Evolutionary conservation across 1,140 invertebrate genomes (phyloP), one percentile per base, ranked within the genome.

Genomic region (Hypsibius dujardini): DNA sequence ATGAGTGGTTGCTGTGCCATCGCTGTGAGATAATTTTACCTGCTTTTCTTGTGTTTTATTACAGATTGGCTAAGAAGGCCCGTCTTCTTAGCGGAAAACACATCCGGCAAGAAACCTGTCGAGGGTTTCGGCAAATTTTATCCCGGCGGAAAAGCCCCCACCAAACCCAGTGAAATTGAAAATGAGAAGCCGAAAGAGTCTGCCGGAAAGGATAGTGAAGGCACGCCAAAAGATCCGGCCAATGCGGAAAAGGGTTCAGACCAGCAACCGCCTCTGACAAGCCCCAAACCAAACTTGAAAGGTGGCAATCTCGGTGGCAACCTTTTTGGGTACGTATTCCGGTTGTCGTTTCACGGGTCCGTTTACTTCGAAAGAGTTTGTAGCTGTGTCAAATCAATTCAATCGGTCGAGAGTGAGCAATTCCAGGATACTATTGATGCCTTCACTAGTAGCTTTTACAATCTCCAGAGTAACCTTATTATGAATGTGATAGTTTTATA

Each of bases 71-170:
- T 56, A 12, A n/a, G 50, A 56, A 56, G 50, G n/a, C 50, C n/a
- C 7, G 50, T 56, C 50, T 56, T 56, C 7, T n/a, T 56, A n/a
- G n/a, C 50, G 50, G n/a, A 56, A 56, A 56, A 12, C 7, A 12
- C 50, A 56, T 7, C 7, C 50, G 50, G n/a, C 7, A 56, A 87
- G 73, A 86, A 87, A 75, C 85, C 87, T 3, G 88, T 90, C 0
- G 92, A 92, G 82, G 90, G 90, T 40, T 94, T 93, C 80, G 91
- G 92, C 79, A 93, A 93, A 76, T 94, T 87, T 79, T 93, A 89
- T 75, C 85, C 87, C 28, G 74, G 73, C 69, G 74, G 72, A 47
- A 77, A 77, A 72, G 59, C 71, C 59, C 70, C 28, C 28, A 28
- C 70, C 72, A 62, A 72, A 73, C 2, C 62, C 70, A 69, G 70